Percentiles rank a stretch among this genome's conserved stretches.
phyloP scores from a whole-genome alignment of 2,888 invertebrate genomes.

The Hetaerina titia region DNA sequence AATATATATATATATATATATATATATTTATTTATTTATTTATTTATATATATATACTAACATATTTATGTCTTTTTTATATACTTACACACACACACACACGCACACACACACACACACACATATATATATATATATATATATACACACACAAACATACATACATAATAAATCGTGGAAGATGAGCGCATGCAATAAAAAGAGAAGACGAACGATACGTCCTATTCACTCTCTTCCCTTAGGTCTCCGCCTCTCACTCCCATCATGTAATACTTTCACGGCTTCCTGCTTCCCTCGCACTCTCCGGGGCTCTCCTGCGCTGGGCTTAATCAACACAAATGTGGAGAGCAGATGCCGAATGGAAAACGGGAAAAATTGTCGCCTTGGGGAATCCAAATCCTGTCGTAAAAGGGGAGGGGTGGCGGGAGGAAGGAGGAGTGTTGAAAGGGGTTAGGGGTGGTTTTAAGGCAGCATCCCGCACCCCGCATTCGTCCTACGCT shows the following conservation, averaged over 20 bases:
- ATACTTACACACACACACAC: no score
- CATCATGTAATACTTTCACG: background rate
- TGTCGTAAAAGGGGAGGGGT: background rate
- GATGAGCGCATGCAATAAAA: no score
- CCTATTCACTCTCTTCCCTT: background rate
- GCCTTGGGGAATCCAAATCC: background rate
- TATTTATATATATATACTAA: no score
- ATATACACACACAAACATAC: no score
- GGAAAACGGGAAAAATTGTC: background rate
- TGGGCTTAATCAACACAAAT: constrained; percentile 8
- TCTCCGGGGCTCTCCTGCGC: background rate
- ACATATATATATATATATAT: no score
- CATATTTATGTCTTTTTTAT: no score
- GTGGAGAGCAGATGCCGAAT: constrained; percentile 17
- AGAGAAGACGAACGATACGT: background rate
- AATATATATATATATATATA: no score
- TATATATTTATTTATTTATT: no score
- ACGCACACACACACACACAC: no score
- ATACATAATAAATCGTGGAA: no score
- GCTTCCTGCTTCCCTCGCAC: background rate
- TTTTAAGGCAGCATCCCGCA: background rate
- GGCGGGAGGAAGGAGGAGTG: background rate
- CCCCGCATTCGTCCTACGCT: no score
- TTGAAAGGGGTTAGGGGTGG: background rate
- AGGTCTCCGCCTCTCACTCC: background rate